Conservation (phyloP, 2,797 vertebrate species). For the Lindbergichthys nudifrons region DNA sequence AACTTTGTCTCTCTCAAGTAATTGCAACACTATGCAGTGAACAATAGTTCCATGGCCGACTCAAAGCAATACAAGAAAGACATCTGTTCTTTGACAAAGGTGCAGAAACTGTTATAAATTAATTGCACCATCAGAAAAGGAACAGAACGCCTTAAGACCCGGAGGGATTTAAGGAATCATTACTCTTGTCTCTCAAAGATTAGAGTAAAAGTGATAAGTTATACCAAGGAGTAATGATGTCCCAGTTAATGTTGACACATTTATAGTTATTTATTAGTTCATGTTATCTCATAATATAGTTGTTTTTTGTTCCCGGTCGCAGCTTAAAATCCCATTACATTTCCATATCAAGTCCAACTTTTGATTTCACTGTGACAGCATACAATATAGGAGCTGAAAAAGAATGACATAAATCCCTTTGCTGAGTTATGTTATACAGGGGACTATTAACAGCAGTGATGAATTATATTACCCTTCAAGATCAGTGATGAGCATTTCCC, state of each 20-base stretch:
- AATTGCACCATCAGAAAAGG: constrained; percentile 6
- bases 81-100: constrained; percentile 33
- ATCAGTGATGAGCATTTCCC: neutral
- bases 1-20: constrained; percentile 6
- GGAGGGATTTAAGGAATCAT: constrained; percentile 11
- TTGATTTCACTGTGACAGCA: constrained; percentile 19
- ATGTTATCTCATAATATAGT: neutral
- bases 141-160: neutral
- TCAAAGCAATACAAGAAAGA: constrained; percentile 13
- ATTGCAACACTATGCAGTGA: constrained; percentile 11
- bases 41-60: constrained; percentile 4
- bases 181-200: constrained; percentile 16
- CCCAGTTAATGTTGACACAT: constrained; percentile 14
- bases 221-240: constrained; percentile 18
- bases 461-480: neutral
- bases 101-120: constrained; percentile 5
- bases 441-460: constrained; percentile 8
- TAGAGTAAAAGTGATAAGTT: constrained; percentile 3
- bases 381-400: constrained; percentile 12
- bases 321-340: constrained; percentile 35
- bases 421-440: neutral
- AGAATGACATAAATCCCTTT: neutral
- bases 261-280: neutral
- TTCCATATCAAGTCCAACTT: constrained; percentile 15
- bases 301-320: constrained; percentile 10